These are phyloP conservation scores for Leptodactylus fallax DNA, from an alignment of 2,797 vertebrate genomes.

Conservation along the genomic window DNA sequence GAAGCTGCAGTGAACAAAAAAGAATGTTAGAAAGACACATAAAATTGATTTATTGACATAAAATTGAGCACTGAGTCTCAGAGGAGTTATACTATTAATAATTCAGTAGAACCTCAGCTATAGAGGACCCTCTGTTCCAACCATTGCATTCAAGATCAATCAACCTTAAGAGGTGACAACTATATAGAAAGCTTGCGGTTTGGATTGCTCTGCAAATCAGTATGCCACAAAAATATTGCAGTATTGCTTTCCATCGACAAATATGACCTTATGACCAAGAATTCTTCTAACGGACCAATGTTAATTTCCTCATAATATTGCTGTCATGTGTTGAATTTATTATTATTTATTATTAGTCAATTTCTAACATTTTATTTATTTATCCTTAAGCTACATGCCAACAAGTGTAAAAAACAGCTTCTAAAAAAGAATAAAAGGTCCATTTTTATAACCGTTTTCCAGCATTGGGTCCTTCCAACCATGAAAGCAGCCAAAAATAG, in stretches of 20 bases:
- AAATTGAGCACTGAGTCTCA: conserved; percentile 18
- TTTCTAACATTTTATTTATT: no score
- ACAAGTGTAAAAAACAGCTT: no score
- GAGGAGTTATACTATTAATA: conserved; percentile 34
- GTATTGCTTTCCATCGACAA: neutral
- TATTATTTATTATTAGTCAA: neutral
- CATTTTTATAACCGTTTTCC: no score
- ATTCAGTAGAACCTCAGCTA: neutral
- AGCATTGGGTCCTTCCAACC: no score
- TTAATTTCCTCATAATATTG: neutral
- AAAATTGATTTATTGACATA: conserved; percentile 30
- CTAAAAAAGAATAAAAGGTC: no score
- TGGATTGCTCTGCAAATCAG: neutral
- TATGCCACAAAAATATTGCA: neutral
- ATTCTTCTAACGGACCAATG: neutral
- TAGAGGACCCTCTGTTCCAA: neutral
- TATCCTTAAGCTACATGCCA: no score
- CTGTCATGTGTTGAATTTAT: neutral
- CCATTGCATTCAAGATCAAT: conserved; percentile 2
- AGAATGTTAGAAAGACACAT: conserved; percentile 23
- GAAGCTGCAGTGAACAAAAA: conserved; percentile 21
- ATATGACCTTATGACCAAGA: neutral
- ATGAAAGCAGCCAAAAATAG: no score
- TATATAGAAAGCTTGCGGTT: no score
- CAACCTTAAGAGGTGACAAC: neutral